Evolutionary conservation across 2,797 vertebrate species (phyloP), one percentile per base, ranked within the genome.

Genomic region (Enteromius anoplus): DNA sequence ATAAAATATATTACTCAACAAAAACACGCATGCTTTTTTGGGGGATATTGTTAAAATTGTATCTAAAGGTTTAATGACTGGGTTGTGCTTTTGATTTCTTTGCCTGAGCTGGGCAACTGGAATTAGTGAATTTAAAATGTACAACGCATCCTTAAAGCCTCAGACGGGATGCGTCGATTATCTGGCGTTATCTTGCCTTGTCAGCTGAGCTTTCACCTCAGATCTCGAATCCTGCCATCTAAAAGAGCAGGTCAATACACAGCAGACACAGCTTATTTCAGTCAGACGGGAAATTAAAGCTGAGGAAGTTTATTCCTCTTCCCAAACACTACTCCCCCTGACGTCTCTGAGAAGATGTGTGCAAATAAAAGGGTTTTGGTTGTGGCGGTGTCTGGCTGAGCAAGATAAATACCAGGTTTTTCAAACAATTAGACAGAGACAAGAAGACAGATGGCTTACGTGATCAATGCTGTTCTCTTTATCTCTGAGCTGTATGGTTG

Each of bases 401-500:
- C 17, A 3, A 34, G 26, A 53, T 53, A 53, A 34, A 73, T 73
- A 64, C 7, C 23, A 66, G 34, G 77, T 68, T 34, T n/a, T 37
- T 19, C 17, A 49, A 19, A 62, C 58, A 23, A 37, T 7, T 37
- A 82, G 3, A 85, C 60, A 66, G 5, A 17, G 11, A 49, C n/a
- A 60, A n/a, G 4, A 23, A 58, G 55, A 12, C 7, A 26, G 23
- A 60, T 1, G 5, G 2, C 97, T 96, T 91, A 98, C 97, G 6
- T 95, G 94, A 86, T 94, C 92, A 55, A 93, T 93, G 80, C 90
- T 89, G 87, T 95, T 95, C 73, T 90, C 93, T 49, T 93, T 91
- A 81, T 93, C 93, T 80, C 90, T 76, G 26, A 92, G 90, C 2
- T 92, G 94, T 81, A 94, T 55, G 0, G 88, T 91, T 91, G 94